Evolutionary conservation across 2,113 vertebrate genomes (phyloP), one percentile per base, ranked within the genome.

Genomic region (Clarias batrachus): DNA sequence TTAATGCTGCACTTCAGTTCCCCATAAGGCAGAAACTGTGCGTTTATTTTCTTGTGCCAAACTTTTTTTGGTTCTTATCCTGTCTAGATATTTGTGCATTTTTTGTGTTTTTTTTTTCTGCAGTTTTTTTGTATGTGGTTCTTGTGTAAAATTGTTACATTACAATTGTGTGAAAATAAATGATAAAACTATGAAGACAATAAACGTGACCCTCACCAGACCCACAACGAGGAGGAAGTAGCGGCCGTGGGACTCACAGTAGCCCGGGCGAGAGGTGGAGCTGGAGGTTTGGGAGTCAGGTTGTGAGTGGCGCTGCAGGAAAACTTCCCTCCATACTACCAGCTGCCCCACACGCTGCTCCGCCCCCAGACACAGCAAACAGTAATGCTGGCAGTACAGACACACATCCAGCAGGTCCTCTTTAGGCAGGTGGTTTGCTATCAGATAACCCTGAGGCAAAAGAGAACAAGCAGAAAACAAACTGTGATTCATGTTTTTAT

Each of bases 301-400:
- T 73, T 95, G 91, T 14, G 94, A 88, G 21, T 94, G 94, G 59
- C 93, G 87, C 4, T 87, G 94, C 1, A 96, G 97, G 89, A 99
- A 99, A 33, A 98, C 97, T 90, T 99, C 97, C 89, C 97, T 92
- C 98, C 98, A 99, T 87, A 99, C 93, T 89, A 99, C 96, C 87
- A 99, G 89, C 92, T 98, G 98, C 33, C 96, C 95, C 52, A 98
- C 93, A 4, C 95, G 95, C 90, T 96, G 96, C 86, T 96, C 96
- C 0, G 96, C 95, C 25, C 96, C 95, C 93, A 98, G 93, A 0
- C 97, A 94, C 88, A 99, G 93, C 71, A 99, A 95, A 78, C 96
- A 95, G 87, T 97, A 95, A 90, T 98, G 97, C 88, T 96, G 97
- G 88, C 96, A 97, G 85, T 99, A 99, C 54, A 95, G 90, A 71